Evolutionary conservation across 2,797 vertebrate species (phyloP).

Genomic region (Hoplostethus atlanticus): DNA sequence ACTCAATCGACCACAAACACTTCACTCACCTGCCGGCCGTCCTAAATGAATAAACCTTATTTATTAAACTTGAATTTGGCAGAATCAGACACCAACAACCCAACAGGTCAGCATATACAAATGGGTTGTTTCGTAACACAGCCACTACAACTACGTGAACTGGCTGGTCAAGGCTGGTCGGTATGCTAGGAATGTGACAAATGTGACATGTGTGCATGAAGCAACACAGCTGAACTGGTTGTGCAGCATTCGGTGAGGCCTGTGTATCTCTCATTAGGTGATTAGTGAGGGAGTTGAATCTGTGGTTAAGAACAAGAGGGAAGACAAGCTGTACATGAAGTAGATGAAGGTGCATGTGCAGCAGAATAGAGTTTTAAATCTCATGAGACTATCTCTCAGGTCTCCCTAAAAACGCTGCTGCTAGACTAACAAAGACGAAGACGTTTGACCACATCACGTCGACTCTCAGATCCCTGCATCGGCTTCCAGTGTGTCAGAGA

Average conservation of each 20-base stretch:
- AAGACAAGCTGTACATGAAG: not conserved
- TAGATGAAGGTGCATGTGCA: not conserved
- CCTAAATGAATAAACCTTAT: not conserved
- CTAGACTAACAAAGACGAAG: no score
- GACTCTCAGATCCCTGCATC: no score
- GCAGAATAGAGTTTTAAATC: not conserved
- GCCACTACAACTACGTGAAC: not conserved
- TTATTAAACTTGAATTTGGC: not conserved
- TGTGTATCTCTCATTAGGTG: slow-evolving; percentile 1
- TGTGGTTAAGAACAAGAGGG: slow-evolving; percentile 1
- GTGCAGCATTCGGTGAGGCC: slow-evolving; percentile 72
- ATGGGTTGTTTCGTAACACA: not conserved
- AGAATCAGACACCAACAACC: not conserved
- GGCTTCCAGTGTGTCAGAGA: no score
- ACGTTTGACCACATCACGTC: no score
- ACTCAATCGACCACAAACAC: not conserved
- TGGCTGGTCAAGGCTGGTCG: not conserved
- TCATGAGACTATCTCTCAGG: not conserved
- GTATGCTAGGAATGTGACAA: slow-evolving; percentile 55
- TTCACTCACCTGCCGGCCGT: slow-evolving; percentile 34
- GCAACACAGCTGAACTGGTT: slow-evolving; percentile 67
- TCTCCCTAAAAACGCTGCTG: no score
- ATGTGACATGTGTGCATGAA: slow-evolving; percentile 8
- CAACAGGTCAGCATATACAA: not conserved
- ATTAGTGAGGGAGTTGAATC: not conserved